Percentiles rank a stretch among this genome's conserved stretches.
Evolutionary conservation across 2,113 vertebrate species (phyloP).

Genomic region (Laticauda laticaudata): DNA sequence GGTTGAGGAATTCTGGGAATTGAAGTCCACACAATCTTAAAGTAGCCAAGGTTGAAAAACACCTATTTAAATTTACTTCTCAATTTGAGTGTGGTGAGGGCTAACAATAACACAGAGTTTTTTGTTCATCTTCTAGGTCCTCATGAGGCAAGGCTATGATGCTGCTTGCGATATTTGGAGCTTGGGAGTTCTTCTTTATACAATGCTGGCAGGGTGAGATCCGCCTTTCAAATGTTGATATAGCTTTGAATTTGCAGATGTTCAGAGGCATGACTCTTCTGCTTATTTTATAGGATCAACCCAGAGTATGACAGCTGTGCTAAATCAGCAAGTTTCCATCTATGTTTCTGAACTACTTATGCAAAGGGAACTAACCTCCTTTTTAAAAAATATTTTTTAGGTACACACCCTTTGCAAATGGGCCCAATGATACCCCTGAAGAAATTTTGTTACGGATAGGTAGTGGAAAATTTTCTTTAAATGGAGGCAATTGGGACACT

Average conservation of each 20-base stretch:
- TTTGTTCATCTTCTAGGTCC: slow-evolving; percentile 71
- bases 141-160: slow-evolving; percentile 87
- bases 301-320: neutral
- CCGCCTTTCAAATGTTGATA: neutral
- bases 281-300: neutral
- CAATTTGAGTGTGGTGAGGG: neutral
- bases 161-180: slow-evolving; percentile 91
- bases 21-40: neutral
- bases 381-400: slow-evolving; percentile 56
- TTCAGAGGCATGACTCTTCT: neutral
- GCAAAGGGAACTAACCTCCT: neutral
- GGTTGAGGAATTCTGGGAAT: neutral
- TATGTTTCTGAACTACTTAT: neutral
- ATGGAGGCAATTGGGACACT: slow-evolving; percentile 94
- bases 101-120: neutral
- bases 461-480: slow-evolving; percentile 93
- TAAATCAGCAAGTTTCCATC: neutral
- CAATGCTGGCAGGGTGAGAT: slow-evolving; percentile 85
- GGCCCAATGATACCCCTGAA: slow-evolving; percentile 94
- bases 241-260: neutral
- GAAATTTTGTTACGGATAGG: slow-evolving; percentile 93
- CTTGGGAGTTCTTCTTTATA: slow-evolving; percentile 86
- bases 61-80: neutral
- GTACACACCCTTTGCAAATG: slow-evolving; percentile 94
- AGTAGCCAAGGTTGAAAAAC: neutral